These are phyloP conservation scores for Hydropsyche tenuis DNA, from an alignment of 1,140 invertebrate species.

Conservation along the genomic window DNA sequence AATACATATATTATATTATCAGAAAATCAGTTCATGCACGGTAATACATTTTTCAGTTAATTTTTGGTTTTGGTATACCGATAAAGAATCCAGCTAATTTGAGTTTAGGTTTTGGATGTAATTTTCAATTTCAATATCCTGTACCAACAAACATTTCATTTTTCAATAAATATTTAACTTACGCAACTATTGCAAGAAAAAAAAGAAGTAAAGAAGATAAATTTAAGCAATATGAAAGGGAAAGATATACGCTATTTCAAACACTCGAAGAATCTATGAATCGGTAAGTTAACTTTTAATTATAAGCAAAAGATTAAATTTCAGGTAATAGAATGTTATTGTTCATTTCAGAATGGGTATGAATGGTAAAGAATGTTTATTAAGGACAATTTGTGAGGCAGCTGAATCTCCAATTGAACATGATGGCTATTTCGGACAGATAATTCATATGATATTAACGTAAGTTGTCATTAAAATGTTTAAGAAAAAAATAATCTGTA, in stretches of 20 bases:
- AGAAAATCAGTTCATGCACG: no score
- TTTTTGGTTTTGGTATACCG: conserved; percentile 55
- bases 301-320: no score
- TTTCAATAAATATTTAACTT: conserved; percentile 54
- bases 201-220: conserved; percentile 54
- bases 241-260: conserved; percentile 52
- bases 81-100: conserved; percentile 54
- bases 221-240: conserved; percentile 51
- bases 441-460: conserved; percentile 73
- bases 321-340: background rate
- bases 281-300: background rate
- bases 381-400: conserved; percentile 77
- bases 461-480: conserved; percentile 56
- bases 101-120: conserved; percentile 54
- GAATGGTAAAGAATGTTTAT: conserved; percentile 70
- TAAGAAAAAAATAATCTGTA: background rate
- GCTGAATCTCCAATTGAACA: conserved; percentile 69
- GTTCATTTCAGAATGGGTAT: conserved; percentile 63
- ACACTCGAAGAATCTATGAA: no score
- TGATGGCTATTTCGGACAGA: conserved; percentile 69
- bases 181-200: conserved; percentile 54
- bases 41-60: conserved; percentile 52
- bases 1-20: background rate
- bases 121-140: conserved; percentile 61
- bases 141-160: conserved; percentile 49